A percentile compares a stretch with the other conserved stretches of the same genome.
Evolutionary conservation across 2,888 invertebrate species (phyloP).

Genomic region (Pemphredon lugubris): DNA sequence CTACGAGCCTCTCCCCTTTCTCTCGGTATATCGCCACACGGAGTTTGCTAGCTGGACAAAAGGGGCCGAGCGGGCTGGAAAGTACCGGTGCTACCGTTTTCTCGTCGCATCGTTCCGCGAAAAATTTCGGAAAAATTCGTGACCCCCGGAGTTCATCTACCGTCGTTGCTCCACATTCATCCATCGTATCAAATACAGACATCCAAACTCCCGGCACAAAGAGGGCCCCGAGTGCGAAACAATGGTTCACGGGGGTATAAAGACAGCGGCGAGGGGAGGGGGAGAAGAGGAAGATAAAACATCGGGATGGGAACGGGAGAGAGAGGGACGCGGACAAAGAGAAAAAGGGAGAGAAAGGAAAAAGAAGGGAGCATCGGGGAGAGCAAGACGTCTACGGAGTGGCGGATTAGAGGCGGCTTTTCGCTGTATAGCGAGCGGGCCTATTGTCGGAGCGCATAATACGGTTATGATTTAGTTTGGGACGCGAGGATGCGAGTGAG

Average conservation of each 20-base stretch:
- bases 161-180: no score
- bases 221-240: no score
- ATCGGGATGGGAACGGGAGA: background rate
- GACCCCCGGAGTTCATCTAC: no score
- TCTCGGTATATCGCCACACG: no score
- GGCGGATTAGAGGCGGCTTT: slow-evolving; percentile 78
- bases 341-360: slow-evolving; percentile 19
- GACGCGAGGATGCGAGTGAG: slow-evolving; percentile 68
- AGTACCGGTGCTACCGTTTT: no score
- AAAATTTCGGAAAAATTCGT: no score
- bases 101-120: no score
- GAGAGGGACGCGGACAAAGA: slow-evolving; percentile 5
- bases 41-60: no score
- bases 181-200: no score
- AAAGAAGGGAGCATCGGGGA: slow-evolving; percentile 20
- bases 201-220: no score
- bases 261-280: slow-evolving; percentile 25
- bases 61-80: background rate
- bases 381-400: slow-evolving; percentile 60
- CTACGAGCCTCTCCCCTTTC: background rate
- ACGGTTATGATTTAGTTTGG: slow-evolving; percentile 80
- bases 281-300: slow-evolving; percentile 3
- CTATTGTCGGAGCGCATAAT: slow-evolving; percentile 76
- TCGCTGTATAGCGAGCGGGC: slow-evolving; percentile 69
- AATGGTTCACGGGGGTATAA: no score